Base-by-base conservation (phyloP, 2,797 vertebrate species). In the Sebastes kiyomatsui region DNA sequence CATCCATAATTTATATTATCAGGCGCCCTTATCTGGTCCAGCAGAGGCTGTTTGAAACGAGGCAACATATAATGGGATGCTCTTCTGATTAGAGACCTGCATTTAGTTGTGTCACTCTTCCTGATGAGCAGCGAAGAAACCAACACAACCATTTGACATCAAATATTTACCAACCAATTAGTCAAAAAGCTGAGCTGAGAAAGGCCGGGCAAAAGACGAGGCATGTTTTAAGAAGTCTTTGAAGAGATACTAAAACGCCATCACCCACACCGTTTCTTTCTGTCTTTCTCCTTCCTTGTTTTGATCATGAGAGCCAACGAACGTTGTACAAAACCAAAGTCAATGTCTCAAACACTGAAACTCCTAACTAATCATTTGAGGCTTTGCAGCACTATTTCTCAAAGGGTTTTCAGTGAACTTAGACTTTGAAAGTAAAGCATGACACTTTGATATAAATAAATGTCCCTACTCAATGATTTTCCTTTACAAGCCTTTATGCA, bases 1-100 rank as follows among this genome's bases (percentile, higher is more conserved):
- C 54, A 77, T 89, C 80, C 58, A 88, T 91, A 82, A 92, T 90
- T 92, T 83, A 89, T 84, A 62, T 65, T 35, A 76, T 67, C 60
- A 67, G 87, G 59, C 14, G n/a, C 56, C 35, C 61, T 67, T 23
- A 74, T 71, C 76, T 25, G 80, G 78, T 82, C 78, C 78, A 80
- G 75, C 4, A 23, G 75, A 73, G 72, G 59, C 75, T 58, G 76
- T 81, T 75, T 88, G 74, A 73, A 75, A 75, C 68, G 25, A 78
- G 28, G 69, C 54, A 76, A 32, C 58, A 68, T 20, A 33, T 22
- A 65, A 82, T 4, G 70, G 38, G 52, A 62, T 59, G 14, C 49
- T 49, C 52, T n/a, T 22, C 67, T 81, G 55, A 84, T 84, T 73
- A 85, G 73, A 81, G 79, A 23, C 9, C 7, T 62, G 67, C 61